Evolutionary conservation across 2,797 vertebrate species (phyloP).

Genomic region (Mallotus villosus): DNA sequence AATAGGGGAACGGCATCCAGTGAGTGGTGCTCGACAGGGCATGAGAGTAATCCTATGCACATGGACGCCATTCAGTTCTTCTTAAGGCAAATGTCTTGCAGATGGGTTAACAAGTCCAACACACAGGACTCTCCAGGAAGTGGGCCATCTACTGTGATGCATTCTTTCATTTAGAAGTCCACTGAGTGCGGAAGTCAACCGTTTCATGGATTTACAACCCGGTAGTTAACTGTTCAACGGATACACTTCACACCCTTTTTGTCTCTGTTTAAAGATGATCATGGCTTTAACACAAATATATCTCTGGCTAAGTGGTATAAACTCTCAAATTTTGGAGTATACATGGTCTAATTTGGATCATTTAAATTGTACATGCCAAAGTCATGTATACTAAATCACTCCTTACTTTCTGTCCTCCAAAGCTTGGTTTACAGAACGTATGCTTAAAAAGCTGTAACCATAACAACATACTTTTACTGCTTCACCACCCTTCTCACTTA

Average conservation of each 20-base stretch:
- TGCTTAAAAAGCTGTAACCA: constrained; percentile 3
- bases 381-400: constrained; percentile 22
- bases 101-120: not conserved
- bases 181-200: not conserved
- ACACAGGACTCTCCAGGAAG: not conserved
- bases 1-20: too few species aligned
- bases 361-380: constrained; percentile 5
- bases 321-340: not conserved
- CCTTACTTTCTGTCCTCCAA: not conserved
- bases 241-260: not conserved
- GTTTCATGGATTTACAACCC: not conserved
- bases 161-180: not conserved
- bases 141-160: not conserved
- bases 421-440: constrained; percentile 11
- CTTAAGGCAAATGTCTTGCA: not conserved
- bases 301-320: too few species aligned
- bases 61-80: not conserved
- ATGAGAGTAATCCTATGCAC: not conserved
- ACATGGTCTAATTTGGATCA: not conserved
- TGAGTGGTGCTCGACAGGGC: not conserved
- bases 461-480: constrained; percentile 6
- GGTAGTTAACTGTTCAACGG: not conserved
- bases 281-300: not conserved
- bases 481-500: constrained; percentile 3
- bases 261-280: not conserved